Evolutionary conservation across 2,888 invertebrate genomes (phyloP).

Genomic region (Harpagoxenus sublaevis): DNA sequence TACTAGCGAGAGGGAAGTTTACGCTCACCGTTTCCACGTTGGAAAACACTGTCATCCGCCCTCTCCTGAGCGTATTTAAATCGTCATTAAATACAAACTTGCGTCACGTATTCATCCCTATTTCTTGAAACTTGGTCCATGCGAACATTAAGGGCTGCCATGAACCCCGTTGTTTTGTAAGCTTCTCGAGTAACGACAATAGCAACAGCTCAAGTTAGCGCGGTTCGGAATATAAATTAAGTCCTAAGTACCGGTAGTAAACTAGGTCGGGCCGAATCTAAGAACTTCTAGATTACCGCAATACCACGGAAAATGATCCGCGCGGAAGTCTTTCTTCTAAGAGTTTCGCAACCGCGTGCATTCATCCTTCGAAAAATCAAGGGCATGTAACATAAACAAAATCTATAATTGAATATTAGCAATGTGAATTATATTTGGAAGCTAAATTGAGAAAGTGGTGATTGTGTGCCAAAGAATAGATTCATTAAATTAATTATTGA

Average conservation of each 20-base stretch:
- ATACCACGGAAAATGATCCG: constrained; percentile 16
- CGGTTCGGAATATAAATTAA: constrained; percentile 48
- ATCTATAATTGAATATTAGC: not conserved
- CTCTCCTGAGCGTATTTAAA: constrained; percentile 34
- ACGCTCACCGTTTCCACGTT: not conserved
- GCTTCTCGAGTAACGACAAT: constrained; percentile 45
- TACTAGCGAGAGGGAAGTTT: constrained; percentile 15
- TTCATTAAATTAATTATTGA: not conserved
- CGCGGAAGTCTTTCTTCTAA: constrained; percentile 11
- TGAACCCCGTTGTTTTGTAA: constrained; percentile 47
- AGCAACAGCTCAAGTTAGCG: constrained; percentile 52
- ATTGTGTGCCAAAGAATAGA: not conserved
- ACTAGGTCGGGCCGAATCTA: constrained; percentile 39
- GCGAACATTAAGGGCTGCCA: constrained; percentile 30
- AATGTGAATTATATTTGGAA: not conserved
- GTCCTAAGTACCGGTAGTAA: constrained; percentile 34
- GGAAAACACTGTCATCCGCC: constrained; percentile 2
- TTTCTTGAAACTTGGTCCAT: constrained; percentile 18
- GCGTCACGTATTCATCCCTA: constrained; percentile 41
- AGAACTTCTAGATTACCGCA: constrained; percentile 41
- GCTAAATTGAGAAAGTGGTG: not conserved
- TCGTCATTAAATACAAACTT: constrained; percentile 45
- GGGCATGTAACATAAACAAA: not conserved
- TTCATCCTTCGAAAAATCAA: not conserved
- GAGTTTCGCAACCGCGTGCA: not conserved